Conservation (phyloP, 2,113 vertebrate species). For the Lethenteron reissneri region DNA sequence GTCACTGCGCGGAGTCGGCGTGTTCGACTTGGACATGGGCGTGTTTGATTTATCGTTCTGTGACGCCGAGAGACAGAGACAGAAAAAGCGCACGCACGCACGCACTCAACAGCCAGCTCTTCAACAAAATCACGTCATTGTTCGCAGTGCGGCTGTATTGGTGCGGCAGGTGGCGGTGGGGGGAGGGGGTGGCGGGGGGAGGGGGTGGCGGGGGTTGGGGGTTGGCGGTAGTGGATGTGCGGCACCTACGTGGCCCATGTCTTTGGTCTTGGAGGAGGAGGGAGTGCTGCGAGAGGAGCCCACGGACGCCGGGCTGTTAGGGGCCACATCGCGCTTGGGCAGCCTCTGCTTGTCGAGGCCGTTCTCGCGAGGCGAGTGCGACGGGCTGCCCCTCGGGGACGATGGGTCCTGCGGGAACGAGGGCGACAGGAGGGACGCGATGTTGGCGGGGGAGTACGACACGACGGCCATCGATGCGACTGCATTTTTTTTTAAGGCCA, state of each 20-base stretch:
- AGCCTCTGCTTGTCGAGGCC: slow-evolving; percentile 63
- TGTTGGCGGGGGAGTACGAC: too few species aligned
- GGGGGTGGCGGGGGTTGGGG: too few species aligned
- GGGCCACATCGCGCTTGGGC: slow-evolving; percentile 56
- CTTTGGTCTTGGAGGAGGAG: slow-evolving; percentile 86
- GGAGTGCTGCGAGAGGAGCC: slow-evolving; percentile 91
- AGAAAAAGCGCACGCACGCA: background rate
- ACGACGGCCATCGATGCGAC: too few species aligned
- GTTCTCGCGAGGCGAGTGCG: slow-evolving; percentile 73
- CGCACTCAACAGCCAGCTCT: background rate
- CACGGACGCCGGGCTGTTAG: slow-evolving; percentile 74
- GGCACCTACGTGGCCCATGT: slow-evolving; percentile 50
- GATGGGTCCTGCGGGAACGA: slow-evolving; percentile 37
- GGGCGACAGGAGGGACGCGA: too few species aligned
- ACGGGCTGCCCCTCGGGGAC: slow-evolving; percentile 61
- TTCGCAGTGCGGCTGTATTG: too few species aligned
- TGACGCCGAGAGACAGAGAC: slow-evolving; percentile 11
- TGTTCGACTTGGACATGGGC: slow-evolving; percentile 80
- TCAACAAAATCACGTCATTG: background rate
- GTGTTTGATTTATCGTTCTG: slow-evolving; percentile 93
- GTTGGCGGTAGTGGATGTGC: too few species aligned
- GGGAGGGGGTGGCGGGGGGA: background rate
- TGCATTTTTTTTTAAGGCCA: too few species aligned
- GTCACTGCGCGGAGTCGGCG: slow-evolving; percentile 65
- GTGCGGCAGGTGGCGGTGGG: background rate